These are phyloP conservation scores for Aphaenogaster floridana DNA, from an alignment of 1,140 invertebrate species.

Conservation along the genomic window DNA sequence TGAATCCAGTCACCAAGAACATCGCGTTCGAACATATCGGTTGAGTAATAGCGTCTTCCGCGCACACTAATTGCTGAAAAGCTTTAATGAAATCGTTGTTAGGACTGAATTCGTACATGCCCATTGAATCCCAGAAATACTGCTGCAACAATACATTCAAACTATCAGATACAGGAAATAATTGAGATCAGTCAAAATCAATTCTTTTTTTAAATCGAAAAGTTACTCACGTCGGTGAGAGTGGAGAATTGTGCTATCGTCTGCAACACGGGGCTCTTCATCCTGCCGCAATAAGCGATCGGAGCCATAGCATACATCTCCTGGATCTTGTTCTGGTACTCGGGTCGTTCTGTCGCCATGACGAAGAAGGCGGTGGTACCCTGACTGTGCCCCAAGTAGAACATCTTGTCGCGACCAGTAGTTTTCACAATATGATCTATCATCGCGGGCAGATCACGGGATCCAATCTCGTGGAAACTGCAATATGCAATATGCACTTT, in stretches of 20 bases:
- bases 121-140: conserved; percentile 83
- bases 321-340: conserved; percentile 88
- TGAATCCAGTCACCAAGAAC: conserved; percentile 88
- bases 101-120: conserved; percentile 88
- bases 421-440: conserved; percentile 89
- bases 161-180: background rate
- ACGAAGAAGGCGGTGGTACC: conserved; percentile 90
- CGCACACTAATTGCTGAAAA: conserved; percentile 86
- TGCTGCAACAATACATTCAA: conserved; percentile 79
- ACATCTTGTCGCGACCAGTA: conserved; percentile 87
- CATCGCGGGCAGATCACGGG: conserved; percentile 92
- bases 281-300: conserved; percentile 85
- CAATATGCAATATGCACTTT: background rate
- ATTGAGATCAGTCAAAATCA: background rate
- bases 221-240: conserved; percentile 73
- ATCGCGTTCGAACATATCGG: conserved; percentile 88
- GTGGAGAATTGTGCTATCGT: conserved; percentile 73
- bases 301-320: conserved; percentile 88
- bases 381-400: conserved; percentile 90
- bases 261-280: conserved; percentile 84
- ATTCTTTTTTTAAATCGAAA: background rate
- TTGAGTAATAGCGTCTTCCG: conserved; percentile 85
- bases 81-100: conserved; percentile 83
- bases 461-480: conserved; percentile 92
- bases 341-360: conserved; percentile 89